Evolutionary conservation across 2,797 vertebrate species (phyloP).

Genomic region (Neoniphon sammara): DNA sequence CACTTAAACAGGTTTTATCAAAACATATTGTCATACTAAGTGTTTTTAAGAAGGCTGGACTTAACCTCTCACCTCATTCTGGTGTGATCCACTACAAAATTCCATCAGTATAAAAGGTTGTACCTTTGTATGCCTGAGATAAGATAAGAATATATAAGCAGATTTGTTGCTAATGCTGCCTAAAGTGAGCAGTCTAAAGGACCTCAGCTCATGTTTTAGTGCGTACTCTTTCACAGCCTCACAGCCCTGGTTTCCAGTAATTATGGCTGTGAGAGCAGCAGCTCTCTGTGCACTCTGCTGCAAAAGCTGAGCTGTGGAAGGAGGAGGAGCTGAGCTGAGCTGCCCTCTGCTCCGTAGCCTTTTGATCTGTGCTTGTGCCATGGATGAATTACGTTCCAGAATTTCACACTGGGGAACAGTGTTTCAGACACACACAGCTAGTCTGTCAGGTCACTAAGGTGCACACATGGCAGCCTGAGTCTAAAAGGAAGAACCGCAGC

Average conservation of each 20-base stretch:
- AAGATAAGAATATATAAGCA: slow-evolving; percentile 65
- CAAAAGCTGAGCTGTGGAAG: slow-evolving; percentile 45
- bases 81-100: slow-evolving; percentile 41
- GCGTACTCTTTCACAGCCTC: slow-evolving; percentile 47
- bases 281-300: slow-evolving; percentile 59
- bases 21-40: slow-evolving; percentile 66
- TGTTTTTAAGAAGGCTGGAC: slow-evolving; percentile 71
- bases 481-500: slow-evolving; percentile 55
- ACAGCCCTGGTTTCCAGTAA: slow-evolving; percentile 66
- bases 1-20: slow-evolving; percentile 64
- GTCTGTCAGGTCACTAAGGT: slow-evolving; percentile 74
- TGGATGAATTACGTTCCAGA: slow-evolving; percentile 84
- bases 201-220: slow-evolving; percentile 45
- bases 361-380: slow-evolving; percentile 83
- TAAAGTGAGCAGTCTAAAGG: slow-evolving; percentile 24
- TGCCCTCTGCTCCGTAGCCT: slow-evolving; percentile 78
- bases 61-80: slow-evolving; percentile 16
- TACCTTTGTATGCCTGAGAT: slow-evolving; percentile 61
- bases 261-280: slow-evolving; percentile 70
- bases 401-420: slow-evolving; percentile 82
- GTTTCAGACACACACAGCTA: slow-evolving; percentile 74
- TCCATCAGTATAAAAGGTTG: slow-evolving; percentile 40
- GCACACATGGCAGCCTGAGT: slow-evolving; percentile 64
- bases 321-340: slow-evolving; percentile 61
- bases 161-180: slow-evolving; percentile 7